Percentiles rank a stretch among this genome's conserved stretches.
These are phyloP conservation scores for Seira ritae DNA, from an alignment of 2,888 invertebrate genomes.

Conservation along the genomic window DNA sequence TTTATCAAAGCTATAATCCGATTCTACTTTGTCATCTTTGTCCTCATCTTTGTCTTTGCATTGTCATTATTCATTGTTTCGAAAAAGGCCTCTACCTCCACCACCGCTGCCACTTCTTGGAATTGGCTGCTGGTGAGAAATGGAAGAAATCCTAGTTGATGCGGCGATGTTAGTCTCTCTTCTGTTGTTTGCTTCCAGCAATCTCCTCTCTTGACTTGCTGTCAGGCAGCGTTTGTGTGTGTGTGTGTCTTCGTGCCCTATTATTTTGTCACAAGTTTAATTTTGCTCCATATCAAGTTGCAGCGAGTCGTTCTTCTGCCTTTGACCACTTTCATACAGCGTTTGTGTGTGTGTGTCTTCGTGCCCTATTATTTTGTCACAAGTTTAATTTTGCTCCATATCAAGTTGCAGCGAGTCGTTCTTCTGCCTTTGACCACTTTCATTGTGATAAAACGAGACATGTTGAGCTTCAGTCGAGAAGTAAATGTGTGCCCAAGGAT, in stretches of 20 bases:
- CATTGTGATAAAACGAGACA: not conserved
- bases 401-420: not conserved
- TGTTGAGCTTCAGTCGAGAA: not conserved
- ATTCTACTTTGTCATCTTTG: slow-evolving; percentile 11
- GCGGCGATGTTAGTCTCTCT: not conserved
- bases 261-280: no score
- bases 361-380: slow-evolving; percentile 1
- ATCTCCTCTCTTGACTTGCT: not conserved
- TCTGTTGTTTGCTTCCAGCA: slow-evolving; percentile 4
- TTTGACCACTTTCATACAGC: no score
- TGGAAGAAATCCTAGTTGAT: slow-evolving; percentile 8
- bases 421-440: not conserved
- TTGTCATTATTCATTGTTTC: slow-evolving; percentile 15
- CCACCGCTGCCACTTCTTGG: no score
- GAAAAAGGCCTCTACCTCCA: not conserved
- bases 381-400: not conserved
- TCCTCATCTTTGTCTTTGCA: slow-evolving; percentile 11
- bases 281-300: no score
- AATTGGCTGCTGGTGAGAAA: not conserved
- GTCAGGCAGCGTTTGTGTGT: no score
- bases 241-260: no score
- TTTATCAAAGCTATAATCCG: slow-evolving; percentile 6
- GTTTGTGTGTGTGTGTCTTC: no score
- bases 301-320: no score
- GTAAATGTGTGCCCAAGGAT: not conserved